Conservation (phyloP, 1,140 invertebrate genomes). For the Brachionus calyciflorus region DNA sequence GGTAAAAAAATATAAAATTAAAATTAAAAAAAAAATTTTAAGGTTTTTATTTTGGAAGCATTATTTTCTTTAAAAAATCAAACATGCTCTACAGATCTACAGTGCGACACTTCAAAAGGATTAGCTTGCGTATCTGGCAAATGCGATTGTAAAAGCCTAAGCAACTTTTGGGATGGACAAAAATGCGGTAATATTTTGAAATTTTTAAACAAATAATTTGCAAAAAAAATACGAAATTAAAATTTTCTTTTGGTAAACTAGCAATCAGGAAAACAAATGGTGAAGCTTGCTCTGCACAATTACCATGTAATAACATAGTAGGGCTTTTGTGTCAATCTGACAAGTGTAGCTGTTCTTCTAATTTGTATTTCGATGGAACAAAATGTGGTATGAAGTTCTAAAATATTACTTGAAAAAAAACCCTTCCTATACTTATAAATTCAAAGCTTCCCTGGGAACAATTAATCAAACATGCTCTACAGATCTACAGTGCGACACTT, state of each 20-base stretch:
- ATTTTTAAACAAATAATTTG: no score
- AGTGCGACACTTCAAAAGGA: neutral
- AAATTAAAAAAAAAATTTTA: no score
- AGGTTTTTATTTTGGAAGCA: no score
- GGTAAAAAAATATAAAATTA: no score
- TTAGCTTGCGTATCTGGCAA: neutral
- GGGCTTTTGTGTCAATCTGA: neutral
- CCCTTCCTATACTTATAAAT: no score
- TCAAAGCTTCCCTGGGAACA: no score
- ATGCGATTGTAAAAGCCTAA: neutral
- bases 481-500: neutral
- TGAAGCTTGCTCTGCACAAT: neutral
- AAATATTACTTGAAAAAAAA: neutral
- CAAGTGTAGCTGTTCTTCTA: neutral
- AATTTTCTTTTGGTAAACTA: no score
- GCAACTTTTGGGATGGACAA: neutral
- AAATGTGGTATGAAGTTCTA: neutral
- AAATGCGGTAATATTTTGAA: neutral
- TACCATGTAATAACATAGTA: neutral
- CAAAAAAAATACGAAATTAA: no score
- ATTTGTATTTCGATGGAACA: neutral
- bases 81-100: neutral
- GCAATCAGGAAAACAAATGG: no score
- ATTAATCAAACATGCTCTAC: conserved; percentile 9
- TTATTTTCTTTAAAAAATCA: neutral